These are phyloP conservation scores for Yponomeuta evonymella DNA, from an alignment of 2,888 invertebrate genomes.

Conservation along the genomic window DNA sequence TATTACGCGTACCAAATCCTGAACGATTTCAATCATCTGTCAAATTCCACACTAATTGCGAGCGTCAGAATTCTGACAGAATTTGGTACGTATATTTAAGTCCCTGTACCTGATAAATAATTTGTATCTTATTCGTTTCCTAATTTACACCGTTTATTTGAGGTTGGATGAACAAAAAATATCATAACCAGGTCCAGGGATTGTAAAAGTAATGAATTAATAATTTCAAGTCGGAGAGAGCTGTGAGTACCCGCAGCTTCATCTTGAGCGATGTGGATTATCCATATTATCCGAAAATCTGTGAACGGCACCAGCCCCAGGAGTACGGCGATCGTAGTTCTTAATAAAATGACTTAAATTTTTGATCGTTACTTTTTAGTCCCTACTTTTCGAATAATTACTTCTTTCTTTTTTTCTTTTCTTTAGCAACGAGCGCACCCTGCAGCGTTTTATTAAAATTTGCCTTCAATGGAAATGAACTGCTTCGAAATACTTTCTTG, in stretches of 20 bases:
- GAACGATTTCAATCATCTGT: no score
- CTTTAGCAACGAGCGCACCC: constrained; percentile 28
- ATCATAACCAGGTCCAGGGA: constrained; percentile 21
- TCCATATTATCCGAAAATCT: constrained; percentile 70
- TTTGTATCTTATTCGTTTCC: background rate
- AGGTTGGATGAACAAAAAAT: constrained; percentile 15
- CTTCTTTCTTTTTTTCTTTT: constrained; percentile 37
- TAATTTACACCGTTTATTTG: background rate
- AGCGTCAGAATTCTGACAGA: no score
- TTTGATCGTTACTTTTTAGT: constrained; percentile 52
- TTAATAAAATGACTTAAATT: constrained; percentile 56
- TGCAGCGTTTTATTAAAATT: constrained; percentile 31
- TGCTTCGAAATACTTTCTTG: background rate
- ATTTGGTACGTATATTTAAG: no score
- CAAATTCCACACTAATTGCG: no score
- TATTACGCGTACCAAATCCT: no score
- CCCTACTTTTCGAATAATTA: constrained; percentile 43
- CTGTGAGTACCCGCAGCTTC: constrained; percentile 41
- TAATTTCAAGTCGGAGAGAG: constrained; percentile 34
- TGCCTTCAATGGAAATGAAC: constrained; percentile 27
- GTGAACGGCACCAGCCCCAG: constrained; percentile 31
- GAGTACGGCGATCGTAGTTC: constrained; percentile 38
- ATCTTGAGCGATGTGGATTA: constrained; percentile 59
- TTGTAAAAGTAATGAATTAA: constrained; percentile 56
- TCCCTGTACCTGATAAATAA: background rate